Evolutionary conservation across 1,140 invertebrate genomes (phyloP).

Genomic region (Pseudomyrmex sp.): DNA sequence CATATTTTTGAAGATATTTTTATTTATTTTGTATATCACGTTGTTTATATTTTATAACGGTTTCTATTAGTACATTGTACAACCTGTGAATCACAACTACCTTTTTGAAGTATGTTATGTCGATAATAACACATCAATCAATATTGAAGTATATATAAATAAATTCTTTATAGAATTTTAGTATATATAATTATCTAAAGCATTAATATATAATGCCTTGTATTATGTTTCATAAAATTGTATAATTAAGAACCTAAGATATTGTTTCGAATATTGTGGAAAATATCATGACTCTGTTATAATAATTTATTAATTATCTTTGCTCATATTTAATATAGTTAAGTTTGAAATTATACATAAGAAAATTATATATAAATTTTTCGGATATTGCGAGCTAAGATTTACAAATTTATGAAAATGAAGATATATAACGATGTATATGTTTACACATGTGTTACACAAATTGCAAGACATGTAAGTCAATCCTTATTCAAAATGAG

Average conservation of each 20-base stretch:
- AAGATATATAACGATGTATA: slow-evolving; percentile 25
- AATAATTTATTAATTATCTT: slow-evolving; percentile 42
- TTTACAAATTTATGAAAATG: slow-evolving; percentile 19
- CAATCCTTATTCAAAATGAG: slow-evolving; percentile 5
- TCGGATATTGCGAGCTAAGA: slow-evolving; percentile 9
- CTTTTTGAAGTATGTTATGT: slow-evolving; percentile 40
- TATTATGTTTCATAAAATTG: slow-evolving; percentile 42
- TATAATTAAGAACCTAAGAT: slow-evolving; percentile 29
- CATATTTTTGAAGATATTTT: slow-evolving; percentile 47
- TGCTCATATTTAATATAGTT: slow-evolving; percentile 32
- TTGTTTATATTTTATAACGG: slow-evolving; percentile 20
- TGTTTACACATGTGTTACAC: background rate
- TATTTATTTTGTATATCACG: slow-evolving; percentile 44
- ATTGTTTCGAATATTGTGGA: slow-evolving; percentile 3
- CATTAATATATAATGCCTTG: slow-evolving; percentile 61
- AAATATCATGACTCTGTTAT: slow-evolving; percentile 25
- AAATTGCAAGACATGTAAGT: slow-evolving; percentile 26
- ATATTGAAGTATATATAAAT: background rate
- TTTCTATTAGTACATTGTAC: slow-evolving; percentile 61
- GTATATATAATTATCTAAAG: slow-evolving; percentile 61
- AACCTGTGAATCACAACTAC: slow-evolving; percentile 58
- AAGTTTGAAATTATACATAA: slow-evolving; percentile 22
- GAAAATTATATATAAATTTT: slow-evolving; percentile 28
- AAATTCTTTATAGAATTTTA: slow-evolving; percentile 54
- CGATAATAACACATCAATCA: slow-evolving; percentile 36